Evolutionary conservation across 2,888 invertebrate species (phyloP).

Genomic region (Lumbricus terrestris): DNA sequence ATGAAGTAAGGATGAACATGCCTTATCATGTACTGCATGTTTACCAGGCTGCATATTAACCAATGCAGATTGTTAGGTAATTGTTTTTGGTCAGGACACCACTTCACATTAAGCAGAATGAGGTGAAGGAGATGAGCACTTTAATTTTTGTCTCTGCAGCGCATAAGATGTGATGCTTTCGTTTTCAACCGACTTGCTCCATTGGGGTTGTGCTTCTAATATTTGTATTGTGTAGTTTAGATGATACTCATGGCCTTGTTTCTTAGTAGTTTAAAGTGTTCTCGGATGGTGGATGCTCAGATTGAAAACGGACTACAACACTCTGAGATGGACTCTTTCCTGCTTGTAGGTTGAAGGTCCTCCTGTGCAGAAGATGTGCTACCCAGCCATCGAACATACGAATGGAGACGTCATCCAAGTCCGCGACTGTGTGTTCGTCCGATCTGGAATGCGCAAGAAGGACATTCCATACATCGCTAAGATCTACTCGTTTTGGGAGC

Average conservation of each 20-base stretch:
- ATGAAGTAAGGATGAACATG: too few species aligned
- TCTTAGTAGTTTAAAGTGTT: background rate
- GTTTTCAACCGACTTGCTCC: background rate
- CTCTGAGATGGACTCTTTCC: background rate
- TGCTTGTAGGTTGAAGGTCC: constrained; percentile 47
- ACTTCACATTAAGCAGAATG: background rate
- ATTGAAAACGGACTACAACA: background rate
- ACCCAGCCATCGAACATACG: constrained; percentile 82
- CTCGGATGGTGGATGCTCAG: background rate
- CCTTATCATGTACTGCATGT: too few species aligned
- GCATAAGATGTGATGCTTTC: background rate
- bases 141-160: background rate
- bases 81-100: too few species aligned
- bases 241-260: background rate
- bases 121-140: background rate
- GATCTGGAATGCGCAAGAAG: constrained; percentile 77
- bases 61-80: too few species aligned
- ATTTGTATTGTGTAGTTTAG: background rate
- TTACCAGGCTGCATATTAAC: too few species aligned
- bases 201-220: background rate
- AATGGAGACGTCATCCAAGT: constrained; percentile 80
- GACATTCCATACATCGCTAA: constrained; percentile 92
- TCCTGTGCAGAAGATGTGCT: constrained; percentile 77
- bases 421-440: constrained; percentile 86
- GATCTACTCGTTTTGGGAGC: constrained; percentile 88